Evolutionary conservation across 1,140 invertebrate species (phyloP).

Genomic region (Musca vetustissima): DNA sequence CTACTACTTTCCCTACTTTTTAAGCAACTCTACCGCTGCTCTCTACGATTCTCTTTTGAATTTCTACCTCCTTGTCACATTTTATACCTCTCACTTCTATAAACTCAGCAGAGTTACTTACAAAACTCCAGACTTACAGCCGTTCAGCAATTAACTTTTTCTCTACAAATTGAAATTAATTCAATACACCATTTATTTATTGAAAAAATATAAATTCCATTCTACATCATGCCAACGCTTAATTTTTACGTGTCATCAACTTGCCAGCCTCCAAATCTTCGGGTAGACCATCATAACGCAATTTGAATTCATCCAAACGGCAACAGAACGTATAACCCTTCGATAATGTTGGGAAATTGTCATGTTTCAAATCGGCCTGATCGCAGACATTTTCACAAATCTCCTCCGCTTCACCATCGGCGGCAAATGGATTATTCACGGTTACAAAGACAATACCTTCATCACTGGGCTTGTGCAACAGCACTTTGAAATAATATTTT

Average conservation of each 20-base stretch:
- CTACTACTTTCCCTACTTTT: too few relatives aligned
- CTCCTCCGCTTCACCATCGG: slow-evolving; percentile 22
- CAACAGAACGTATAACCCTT: slow-evolving; percentile 57
- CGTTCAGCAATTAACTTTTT: too few relatives aligned
- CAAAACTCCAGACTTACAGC: too few relatives aligned
- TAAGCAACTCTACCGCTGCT: too few relatives aligned
- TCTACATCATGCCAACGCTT: too few relatives aligned
- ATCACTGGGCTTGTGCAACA: slow-evolving; percentile 41
- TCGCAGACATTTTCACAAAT: slow-evolving; percentile 55
- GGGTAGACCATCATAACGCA: neutral
- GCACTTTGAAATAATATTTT: slow-evolving; percentile 58
- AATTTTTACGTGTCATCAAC: neutral
- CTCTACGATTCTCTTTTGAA: too few relatives aligned
- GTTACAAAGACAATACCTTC: slow-evolving; percentile 57
- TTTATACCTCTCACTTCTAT: too few relatives aligned
- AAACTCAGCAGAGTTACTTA: too few relatives aligned
- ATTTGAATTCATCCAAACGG: slow-evolving; percentile 23
- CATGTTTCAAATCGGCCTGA: slow-evolving; percentile 37
- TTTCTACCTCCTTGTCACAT: too few relatives aligned
- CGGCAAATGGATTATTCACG: slow-evolving; percentile 58
- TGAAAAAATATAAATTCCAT: too few relatives aligned
- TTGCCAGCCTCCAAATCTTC: neutral
- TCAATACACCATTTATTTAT: too few relatives aligned
- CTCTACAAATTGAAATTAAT: too few relatives aligned
- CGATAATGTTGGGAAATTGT: slow-evolving; percentile 37